These are phyloP conservation scores for Athene noctua DNA, from an alignment of 2,113 vertebrate species.

Conservation along the genomic window DNA sequence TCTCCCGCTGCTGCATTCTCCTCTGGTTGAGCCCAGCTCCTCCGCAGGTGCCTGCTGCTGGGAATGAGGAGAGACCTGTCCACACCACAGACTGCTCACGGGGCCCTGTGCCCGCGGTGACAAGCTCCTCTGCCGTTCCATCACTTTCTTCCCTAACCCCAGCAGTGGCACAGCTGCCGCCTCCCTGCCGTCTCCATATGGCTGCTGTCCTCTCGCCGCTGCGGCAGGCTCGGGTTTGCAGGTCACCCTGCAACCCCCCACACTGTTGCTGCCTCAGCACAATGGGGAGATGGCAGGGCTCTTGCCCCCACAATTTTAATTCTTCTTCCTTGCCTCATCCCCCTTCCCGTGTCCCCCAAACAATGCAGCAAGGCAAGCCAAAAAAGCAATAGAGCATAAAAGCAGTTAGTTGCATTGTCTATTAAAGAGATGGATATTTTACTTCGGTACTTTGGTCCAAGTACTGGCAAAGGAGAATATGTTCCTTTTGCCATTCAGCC, in stretches of 20 bases:
- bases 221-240: background rate
- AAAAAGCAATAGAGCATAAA: background rate
- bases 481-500: background rate
- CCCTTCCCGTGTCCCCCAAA: background rate
- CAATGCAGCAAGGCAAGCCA: background rate
- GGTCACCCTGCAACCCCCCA: background rate
- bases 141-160: accelerated
- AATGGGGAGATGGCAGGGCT: accelerated
- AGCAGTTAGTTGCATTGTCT: background rate
- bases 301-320: background rate
- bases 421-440: background rate
- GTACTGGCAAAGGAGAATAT: background rate
- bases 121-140: background rate
- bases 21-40: background rate
- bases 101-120: background rate
- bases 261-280: background rate
- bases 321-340: background rate
- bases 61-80: background rate
- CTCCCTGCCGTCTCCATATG: accelerated
- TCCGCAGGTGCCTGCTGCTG: background rate
- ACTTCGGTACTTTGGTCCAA: background rate
- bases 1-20: background rate
- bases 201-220: background rate
- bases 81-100: accelerated
- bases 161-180: background rate